Base-by-base conservation (phyloP, 2,113 vertebrate species). In the Xyrauchen texanus region DNA sequence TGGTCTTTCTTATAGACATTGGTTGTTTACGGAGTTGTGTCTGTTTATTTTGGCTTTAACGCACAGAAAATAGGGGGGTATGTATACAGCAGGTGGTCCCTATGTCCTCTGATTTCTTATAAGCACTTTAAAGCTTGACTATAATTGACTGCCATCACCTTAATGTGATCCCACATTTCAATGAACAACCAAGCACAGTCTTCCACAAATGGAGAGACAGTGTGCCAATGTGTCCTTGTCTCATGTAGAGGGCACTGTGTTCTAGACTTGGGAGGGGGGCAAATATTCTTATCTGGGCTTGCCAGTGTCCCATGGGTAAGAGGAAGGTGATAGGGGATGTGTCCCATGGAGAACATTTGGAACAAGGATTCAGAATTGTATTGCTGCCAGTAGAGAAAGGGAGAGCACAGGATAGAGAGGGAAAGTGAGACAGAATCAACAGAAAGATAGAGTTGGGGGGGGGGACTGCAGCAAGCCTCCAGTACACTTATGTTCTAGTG, bases 331-430 rank as follows among this genome's bases (percentile, higher is more conserved):
- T 80, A 81, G 49, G 83, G 75, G 82, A 45, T 86, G 83, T 86
- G 76, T 49, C 9, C 76, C 83, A 82, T 82, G 42, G 74, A 88
- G 84, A 83, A 87, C 86, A 86, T 88, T 83, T 86, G 84, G 87
- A 89, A 88, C 81, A 88, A 88, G 82, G 88, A 86, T 80, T 80
- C 81, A 81, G 80, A 67, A 9, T 78, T 91, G 89, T 89, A 90
- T 75, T 77, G 7, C 4, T 53, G 88, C 89, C 91, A 91, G 80
- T 77, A 84, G 12, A 62, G 79, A 87, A 79, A 83, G 80, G 82
- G 86, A 21, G 76, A 82, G 5, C 45, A 34, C 21, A 80, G 83
- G 82, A 85, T 84, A 70, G 60, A 47, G 8, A 0, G 6, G 57
- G 21, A 67, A 68, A 83, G 79, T 82, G 67, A 11, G 45, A 61